These are phyloP conservation scores for Gymnoscopelus microlampas DNA, from an alignment of 2,797 vertebrate genomes.

Conservation along the genomic window DNA sequence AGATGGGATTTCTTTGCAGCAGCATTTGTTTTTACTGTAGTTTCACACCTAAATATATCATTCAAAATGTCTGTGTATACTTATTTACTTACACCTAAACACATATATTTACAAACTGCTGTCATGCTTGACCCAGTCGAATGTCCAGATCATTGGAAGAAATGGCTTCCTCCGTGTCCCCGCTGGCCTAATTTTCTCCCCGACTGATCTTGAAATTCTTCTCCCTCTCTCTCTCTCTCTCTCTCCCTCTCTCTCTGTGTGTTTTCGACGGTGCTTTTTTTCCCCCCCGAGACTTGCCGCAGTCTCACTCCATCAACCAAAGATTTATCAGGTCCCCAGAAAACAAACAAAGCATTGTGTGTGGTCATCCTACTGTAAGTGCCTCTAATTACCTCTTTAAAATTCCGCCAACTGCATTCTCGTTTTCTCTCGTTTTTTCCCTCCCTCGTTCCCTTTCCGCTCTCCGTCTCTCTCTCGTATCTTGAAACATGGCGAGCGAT, in stretches of 20 bases:
- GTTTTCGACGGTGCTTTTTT: conserved; percentile 36
- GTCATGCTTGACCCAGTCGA: conserved; percentile 38
- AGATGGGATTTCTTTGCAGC: too few species aligned
- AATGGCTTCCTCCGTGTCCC: conserved; percentile 22
- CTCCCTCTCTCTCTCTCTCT: neutral
- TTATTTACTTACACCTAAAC: conserved; percentile 19
- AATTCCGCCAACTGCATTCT: conserved; percentile 63
- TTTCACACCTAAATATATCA: too few species aligned
- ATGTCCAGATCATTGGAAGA: conserved; percentile 40
- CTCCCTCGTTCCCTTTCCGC: conserved; percentile 9
- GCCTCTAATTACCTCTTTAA: conserved; percentile 79
- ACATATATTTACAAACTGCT: conserved; percentile 30
- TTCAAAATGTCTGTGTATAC: too few species aligned
- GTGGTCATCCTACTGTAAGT: conserved; percentile 69
- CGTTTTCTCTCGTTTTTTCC: conserved; percentile 53
- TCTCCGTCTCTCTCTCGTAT: conserved; percentile 50
- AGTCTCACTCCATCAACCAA: conserved; percentile 58
- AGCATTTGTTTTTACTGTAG: too few species aligned
- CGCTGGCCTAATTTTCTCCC: conserved; percentile 61
- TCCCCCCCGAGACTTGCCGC: conserved; percentile 26
- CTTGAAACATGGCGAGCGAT: conserved; percentile 79
- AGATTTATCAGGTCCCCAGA: conserved; percentile 69
- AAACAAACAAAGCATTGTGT: conserved; percentile 63
- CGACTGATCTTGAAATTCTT: conserved; percentile 49
- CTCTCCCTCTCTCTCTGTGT: conserved; percentile 9